Evolutionary conservation across 1,140 invertebrate species (phyloP).

Genomic region (Thalassaphorura encarpata): DNA sequence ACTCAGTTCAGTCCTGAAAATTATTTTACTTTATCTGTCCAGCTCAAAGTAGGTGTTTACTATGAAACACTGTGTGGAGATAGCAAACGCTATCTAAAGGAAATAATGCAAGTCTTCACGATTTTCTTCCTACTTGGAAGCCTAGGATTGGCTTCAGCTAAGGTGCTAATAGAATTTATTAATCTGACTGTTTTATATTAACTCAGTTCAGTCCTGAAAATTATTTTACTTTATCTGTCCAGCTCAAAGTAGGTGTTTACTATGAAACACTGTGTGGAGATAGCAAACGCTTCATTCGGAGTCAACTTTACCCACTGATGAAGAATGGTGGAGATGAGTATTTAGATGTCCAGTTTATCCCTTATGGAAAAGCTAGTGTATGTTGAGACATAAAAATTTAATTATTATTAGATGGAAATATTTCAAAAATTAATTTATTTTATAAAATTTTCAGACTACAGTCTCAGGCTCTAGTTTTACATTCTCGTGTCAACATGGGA

Average conservation of each 20-base stretch:
- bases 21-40: no score
- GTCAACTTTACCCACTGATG: slow-evolving; percentile 1
- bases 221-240: no score
- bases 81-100: slow-evolving; percentile 5
- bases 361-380: slow-evolving; percentile 12
- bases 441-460: neutral
- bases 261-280: slow-evolving; percentile 10
- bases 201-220: no score
- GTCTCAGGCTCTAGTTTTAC: neutral
- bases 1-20: no score
- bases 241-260: slow-evolving; percentile 8
- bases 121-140: no score
- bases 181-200: no score
- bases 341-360: slow-evolving; percentile 5
- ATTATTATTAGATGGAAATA: neutral
- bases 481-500: slow-evolving; percentile 12
- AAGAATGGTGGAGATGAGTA: neutral
- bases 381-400: no score
- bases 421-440: neutral
- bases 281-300: slow-evolving; percentile 4
- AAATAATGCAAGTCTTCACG: no score
- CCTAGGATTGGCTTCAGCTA: no score
- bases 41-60: slow-evolving; percentile 8
- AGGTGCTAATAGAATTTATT: no score
- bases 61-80: slow-evolving; percentile 10